Evolutionary conservation across 2,113 vertebrate species (phyloP), one percentile per base, ranked within the genome.

Genomic region (Poicephalus meyeri): DNA sequence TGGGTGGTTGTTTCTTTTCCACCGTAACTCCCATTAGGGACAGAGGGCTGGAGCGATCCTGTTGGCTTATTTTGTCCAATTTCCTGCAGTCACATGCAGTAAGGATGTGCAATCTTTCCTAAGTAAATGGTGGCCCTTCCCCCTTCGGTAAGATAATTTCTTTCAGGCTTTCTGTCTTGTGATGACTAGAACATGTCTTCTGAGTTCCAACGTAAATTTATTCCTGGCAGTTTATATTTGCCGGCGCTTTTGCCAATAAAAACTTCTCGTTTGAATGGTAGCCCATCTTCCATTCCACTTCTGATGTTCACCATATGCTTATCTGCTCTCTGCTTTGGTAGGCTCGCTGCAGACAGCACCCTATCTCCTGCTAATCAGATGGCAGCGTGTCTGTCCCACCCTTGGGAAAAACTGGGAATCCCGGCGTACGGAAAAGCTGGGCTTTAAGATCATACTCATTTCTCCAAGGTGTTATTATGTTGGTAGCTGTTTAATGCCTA

Each of bases 151-250:
- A 58, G 70, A 64, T 50, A 23, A 86, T 88, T 91, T 80, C 88
- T 70, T 91, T 41, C 80, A 28, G 80, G 52, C 88, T 90, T 44
- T 85, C 80, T 82, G 72, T 86, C 86, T 91, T 80, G 71, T 80
- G 44, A 83, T 92, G 96, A 80, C 74, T 64, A 19, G 80, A 93
- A 26, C 71, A 7, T 21, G 58, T 90, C 91, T 87, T 72, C 17
- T 2, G 7, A 76, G 53, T 7, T 96, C 95, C 95, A 95, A 16
- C 0, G 4, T 63, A 73, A 41, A 69, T 93, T 76, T 92, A 72
- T 95, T 93, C 93, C 94, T 96, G 96, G 95, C 95, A 77, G 10
- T 83, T 91, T 61, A 5, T 11, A n/a, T 66, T 65, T 86, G 83
- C 83, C 60, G 41, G 33, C 26, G 44, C 64, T 61, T 80, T 12